phyloP scores from a whole-genome alignment of 2,888 invertebrate genomes.

The Andricus quercusramuli region DNA sequence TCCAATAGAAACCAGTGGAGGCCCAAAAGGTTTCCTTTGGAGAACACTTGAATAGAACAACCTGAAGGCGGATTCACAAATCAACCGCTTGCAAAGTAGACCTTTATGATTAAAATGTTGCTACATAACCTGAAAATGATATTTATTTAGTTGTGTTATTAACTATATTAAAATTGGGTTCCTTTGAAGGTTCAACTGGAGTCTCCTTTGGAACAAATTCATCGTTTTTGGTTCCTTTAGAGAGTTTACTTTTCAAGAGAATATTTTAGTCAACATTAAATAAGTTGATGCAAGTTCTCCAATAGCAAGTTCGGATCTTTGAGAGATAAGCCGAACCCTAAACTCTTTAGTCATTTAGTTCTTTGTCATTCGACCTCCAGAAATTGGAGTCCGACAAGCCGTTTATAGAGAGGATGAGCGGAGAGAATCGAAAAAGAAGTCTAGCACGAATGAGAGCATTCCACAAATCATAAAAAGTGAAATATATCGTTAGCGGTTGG shows the following conservation, averaged over 20 bases:
- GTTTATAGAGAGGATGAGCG: constrained; percentile 26
- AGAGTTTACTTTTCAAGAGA: neutral
- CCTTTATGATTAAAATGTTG: too few relatives aligned
- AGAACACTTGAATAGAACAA: too few relatives aligned
- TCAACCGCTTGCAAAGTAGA: too few relatives aligned
- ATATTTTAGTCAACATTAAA: neutral
- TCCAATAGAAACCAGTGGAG: too few relatives aligned
- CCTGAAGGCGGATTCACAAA: too few relatives aligned
- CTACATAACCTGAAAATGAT: too few relatives aligned
- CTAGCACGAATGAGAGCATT: constrained; percentile 61
- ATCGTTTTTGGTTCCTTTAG: too few relatives aligned
- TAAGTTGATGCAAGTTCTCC: neutral
- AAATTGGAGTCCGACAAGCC: constrained; percentile 43
- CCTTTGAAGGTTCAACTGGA: too few relatives aligned
- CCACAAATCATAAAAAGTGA: constrained; percentile 75
- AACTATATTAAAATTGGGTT: too few relatives aligned
- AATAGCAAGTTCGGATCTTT: neutral
- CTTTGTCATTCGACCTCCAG: constrained; percentile 37
- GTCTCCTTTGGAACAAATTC: too few relatives aligned
- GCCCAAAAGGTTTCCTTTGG: too few relatives aligned
- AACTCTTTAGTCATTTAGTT: constrained; percentile 14
- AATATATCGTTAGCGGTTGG: constrained; percentile 66
- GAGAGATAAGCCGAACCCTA: constrained; percentile 3
- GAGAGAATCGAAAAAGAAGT: constrained; percentile 50
- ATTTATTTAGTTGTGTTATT: too few relatives aligned